phyloP scores from a whole-genome alignment of 2,113 vertebrate species.

The Prietella phreatophila region DNA sequence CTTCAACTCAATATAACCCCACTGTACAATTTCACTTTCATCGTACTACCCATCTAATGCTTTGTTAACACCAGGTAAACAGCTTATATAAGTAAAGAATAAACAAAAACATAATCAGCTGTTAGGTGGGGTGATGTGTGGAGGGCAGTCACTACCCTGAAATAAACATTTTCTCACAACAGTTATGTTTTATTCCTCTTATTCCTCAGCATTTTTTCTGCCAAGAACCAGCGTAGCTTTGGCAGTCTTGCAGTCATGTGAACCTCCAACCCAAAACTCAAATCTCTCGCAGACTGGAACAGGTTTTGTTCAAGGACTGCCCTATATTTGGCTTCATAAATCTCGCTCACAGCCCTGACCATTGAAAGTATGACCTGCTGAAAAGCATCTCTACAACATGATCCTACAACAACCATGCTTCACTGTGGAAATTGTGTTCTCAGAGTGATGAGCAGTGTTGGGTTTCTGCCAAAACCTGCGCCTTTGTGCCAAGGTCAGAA shows the following conservation, averaged over 20 bases:
- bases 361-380: not conserved
- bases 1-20: not conserved
- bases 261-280: not conserved
- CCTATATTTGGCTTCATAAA: not conserved
- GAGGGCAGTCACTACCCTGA: not conserved
- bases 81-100: not conserved
- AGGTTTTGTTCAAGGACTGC: not conserved
- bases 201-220: not conserved
- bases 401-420: not conserved
- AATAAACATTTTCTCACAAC: not conserved
- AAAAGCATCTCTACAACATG: not conserved
- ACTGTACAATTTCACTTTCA: not conserved
- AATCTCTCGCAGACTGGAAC: not conserved
- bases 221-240: not conserved
- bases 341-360: not conserved
- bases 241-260: not conserved
- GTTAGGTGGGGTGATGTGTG: not conserved
- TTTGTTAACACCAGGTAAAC: not conserved
- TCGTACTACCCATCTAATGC: not conserved
- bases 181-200: not conserved
- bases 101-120: not conserved
- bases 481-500: not conserved
- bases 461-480: not conserved
- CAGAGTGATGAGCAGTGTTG: not conserved
- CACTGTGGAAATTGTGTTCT: not conserved